Evolutionary conservation across 2,797 vertebrate genomes (phyloP), one percentile per base, ranked within the genome.

Genomic region (Odontamblyopus rebecca): DNA sequence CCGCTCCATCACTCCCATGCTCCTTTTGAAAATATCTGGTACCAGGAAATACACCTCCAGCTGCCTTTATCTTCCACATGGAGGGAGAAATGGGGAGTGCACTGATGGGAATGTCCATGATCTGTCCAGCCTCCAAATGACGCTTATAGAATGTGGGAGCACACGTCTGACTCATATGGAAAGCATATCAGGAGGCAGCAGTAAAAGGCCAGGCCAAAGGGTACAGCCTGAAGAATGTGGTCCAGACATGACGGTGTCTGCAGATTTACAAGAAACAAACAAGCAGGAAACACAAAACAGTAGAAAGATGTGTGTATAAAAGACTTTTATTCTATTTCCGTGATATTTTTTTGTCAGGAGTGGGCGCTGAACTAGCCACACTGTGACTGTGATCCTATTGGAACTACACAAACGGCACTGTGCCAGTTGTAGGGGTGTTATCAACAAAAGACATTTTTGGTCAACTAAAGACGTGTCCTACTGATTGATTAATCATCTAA

Each of bases 141-240:
- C 62, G 12, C 62, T n/a, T 7, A 66, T 41, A 50, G 61, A 78
- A 62, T 41, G 67, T 79, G 53, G 64, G 51, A 57, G 59, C 60
- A 68, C 64, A 19, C n/a, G 74, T 15, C 15, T 50, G 48, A 27
- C 54, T 80, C 79, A 77, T 75, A 78, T 81, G 80, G 82, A 84
- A 85, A 86, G 38, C 56, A 85, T 71, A 79, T 82, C 66, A 72
- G 54, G 66, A 66, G 27, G 32, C 3, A 48, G 67, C 64, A 60
- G 8, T 16, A 54, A 72, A 69, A 71, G 8, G 13, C 11, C 53
- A 73, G 69, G 23, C 50, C 60, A 57, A 66, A 35, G 38, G 44
- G 60, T 65, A 57, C 30, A 44, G 56, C 60, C 23, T n/a, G 44
- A 38, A 48, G 74, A 13, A 62, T 73, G 68, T 35, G 65, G 62